Evolutionary conservation across 2,797 vertebrate genomes (phyloP), one percentile per base, ranked within the genome.

Genomic region (Xerus rutilus): DNA sequence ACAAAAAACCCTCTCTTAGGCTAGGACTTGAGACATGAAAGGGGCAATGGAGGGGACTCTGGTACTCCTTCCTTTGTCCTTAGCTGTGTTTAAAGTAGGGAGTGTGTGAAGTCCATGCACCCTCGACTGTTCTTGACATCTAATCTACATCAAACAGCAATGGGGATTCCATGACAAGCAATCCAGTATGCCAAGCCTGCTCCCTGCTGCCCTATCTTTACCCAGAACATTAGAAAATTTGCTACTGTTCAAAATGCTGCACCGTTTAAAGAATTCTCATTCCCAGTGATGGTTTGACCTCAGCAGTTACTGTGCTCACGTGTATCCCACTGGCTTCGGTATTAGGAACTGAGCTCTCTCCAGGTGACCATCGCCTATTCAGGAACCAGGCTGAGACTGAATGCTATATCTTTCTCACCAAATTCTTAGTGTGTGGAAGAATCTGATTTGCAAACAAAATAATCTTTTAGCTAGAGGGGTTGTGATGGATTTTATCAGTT

Each of bases 361-460:
- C 11, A 4, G 1, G 30, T 45, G 74, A 94, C 92, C 72, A 52
- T 4, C 15, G 17, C 65, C 64, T 95, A 39, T 94, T 94, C 74
- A 84, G 93, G 90, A 76, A 74, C 35, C 73, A 59, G 64, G 47
- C 70, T 81, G 77, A 96, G 57, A 35, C 59, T 77, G 77, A 96
- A 94, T 49, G 69, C 73, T 89, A 15, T 49, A 84, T 74, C 67
- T 91, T 89, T 95, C 82, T 81, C 73, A 82, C 35, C 0, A 47
- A 94, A 96, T 94, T 86, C 82, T 82, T 92, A 93, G 93, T 54
- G 52, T 92, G 59, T 93, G 25, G 84, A 94, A 85, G 47, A 88
- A 90, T 70, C 93, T 93, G 77, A 81, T 96, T 97, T 97, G 90
- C 83, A 93, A 96, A 88, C 70, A 90, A 97, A 96, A 83, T 47